These are phyloP conservation scores for Whitmania pigra DNA, from an alignment of 1,140 invertebrate genomes.

Conservation along the genomic window DNA sequence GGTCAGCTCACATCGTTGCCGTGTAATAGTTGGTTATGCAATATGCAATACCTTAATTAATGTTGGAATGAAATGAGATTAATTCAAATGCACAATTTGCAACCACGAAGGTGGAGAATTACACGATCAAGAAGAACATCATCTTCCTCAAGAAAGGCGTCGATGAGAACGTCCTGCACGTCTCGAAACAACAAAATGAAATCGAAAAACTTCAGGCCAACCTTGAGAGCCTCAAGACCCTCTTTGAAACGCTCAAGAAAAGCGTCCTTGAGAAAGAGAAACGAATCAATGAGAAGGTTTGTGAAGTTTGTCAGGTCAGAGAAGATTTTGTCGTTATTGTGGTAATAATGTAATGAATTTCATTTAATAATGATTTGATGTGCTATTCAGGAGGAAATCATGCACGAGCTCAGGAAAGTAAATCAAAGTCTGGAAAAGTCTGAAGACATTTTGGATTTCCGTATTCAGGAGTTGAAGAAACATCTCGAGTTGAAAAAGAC, in stretches of 20 bases:
- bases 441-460: neutral
- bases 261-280: constrained; percentile 1
- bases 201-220: neutral
- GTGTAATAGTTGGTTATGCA: no score
- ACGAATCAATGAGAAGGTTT: constrained; percentile 9
- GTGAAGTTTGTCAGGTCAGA: no score
- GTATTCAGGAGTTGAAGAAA: constrained; percentile 12
- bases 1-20: no score
- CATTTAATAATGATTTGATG: no score
- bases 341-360: no score
- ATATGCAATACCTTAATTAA: no score
- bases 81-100: neutral
- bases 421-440: constrained; percentile 9
- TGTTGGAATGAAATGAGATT: no score
- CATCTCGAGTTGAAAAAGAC: neutral
- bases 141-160: neutral
- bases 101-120: neutral
- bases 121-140: constrained; percentile 12
- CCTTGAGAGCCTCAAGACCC: neutral
- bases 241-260: constrained; percentile 3
- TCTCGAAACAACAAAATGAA: neutral
- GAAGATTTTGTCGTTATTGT: no score
- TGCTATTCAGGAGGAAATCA: neutral
- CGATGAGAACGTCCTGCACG: neutral
- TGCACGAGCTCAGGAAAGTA: neutral